Percentiles rank a stretch among this genome's conserved stretches.
phyloP scores from a whole-genome alignment of 2,888 invertebrate species.

The Willowsia nigromaculata region DNA sequence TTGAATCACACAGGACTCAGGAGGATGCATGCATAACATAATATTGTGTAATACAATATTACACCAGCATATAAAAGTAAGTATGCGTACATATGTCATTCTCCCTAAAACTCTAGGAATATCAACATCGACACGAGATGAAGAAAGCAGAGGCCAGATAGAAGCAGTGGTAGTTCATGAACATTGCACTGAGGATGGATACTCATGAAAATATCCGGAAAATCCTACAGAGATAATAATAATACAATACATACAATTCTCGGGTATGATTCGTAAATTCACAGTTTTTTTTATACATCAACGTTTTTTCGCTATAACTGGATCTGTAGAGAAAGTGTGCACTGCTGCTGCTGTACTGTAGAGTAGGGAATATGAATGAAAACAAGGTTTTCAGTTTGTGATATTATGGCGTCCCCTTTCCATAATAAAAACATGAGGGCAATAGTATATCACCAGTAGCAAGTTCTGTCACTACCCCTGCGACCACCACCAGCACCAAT shows the following conservation, averaged over 20 bases:
- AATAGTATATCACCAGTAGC: neutral
- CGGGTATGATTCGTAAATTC: constrained; percentile 28
- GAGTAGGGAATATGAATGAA: neutral
- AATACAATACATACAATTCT: constrained; percentile 31
- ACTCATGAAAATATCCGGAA: constrained; percentile 60
- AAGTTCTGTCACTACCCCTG: constrained; percentile 11
- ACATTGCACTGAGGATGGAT: neutral
- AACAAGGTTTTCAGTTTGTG: constrained; percentile 37
- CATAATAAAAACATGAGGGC: constrained; percentile 45
- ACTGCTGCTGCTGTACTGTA: neutral
- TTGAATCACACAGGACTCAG: constrained; percentile 52
- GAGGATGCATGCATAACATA: constrained; percentile 44
- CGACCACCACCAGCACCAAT: constrained; percentile 1
- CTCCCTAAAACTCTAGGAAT: neutral
- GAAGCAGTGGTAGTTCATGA: neutral
- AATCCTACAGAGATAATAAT: constrained; percentile 65
- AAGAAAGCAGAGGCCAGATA: neutral
- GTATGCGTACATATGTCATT: constrained; percentile 26
- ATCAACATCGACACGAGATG: neutral
- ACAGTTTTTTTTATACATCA: constrained; percentile 27
- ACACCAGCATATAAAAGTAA: neutral
- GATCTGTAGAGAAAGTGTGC: neutral
- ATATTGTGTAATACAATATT: constrained; percentile 27
- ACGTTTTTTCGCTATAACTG: constrained; percentile 1
- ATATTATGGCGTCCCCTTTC: constrained; percentile 34